These are phyloP conservation scores for Lamellibrachia columna DNA, from an alignment of 2,888 invertebrate genomes.

Conservation along the genomic window DNA sequence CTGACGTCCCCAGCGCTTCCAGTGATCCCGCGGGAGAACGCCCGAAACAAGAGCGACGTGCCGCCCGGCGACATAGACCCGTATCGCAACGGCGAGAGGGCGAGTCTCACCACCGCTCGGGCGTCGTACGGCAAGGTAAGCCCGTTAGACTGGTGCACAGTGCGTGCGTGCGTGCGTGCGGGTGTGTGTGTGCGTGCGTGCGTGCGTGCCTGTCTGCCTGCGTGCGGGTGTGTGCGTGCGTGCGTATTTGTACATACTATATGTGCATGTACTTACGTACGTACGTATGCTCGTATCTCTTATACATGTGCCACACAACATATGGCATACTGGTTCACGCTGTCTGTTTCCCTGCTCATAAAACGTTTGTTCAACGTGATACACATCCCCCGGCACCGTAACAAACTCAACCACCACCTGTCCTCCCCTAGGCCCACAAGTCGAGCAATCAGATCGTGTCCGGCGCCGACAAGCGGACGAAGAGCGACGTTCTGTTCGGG, in stretches of 20 bases:
- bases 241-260: background rate
- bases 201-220: background rate
- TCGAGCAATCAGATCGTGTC: constrained; percentile 44
- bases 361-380: too few species aligned
- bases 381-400: too few species aligned
- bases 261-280: background rate
- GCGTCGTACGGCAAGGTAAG: constrained; percentile 55
- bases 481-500: constrained; percentile 58
- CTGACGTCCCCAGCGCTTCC: constrained; percentile 47
- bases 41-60: constrained; percentile 59
- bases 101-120: constrained; percentile 53
- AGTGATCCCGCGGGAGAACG: constrained; percentile 36
- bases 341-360: too few species aligned
- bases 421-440: background rate
- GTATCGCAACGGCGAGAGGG: constrained; percentile 45
- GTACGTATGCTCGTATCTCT: background rate
- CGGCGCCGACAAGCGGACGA: constrained; percentile 55
- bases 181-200: background rate
- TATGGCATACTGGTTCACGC: too few species aligned
- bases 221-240: background rate
- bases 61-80: constrained; percentile 56
- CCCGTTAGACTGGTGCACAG: background rate
- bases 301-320: too few species aligned
- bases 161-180: background rate
- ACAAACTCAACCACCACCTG: too few species aligned